A percentile compares a stretch with the other conserved stretches of the same genome.
These are phyloP conservation scores for Nothoprocta perdicaria DNA, from an alignment of 2,113 vertebrate species.

Conservation along the genomic window DNA sequence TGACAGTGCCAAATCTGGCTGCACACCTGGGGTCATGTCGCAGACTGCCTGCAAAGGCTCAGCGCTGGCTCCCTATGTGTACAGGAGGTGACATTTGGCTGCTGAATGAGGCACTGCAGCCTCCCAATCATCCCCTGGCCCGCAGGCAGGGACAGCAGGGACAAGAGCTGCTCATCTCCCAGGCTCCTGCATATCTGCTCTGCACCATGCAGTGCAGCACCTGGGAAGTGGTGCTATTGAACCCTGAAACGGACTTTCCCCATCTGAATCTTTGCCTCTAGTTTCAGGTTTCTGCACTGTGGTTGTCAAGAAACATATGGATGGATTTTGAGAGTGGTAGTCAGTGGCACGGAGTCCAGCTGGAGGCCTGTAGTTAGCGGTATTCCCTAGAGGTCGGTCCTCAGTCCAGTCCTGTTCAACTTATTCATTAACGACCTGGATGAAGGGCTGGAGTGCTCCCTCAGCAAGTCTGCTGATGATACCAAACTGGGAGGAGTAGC, in stretches of 20 bases:
- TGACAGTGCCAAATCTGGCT: neutral
- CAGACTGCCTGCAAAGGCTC: neutral
- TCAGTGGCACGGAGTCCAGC: no score
- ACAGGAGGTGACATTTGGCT: neutral
- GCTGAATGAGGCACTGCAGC: no score
- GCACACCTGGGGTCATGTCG: neutral
- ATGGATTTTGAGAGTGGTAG: accelerated
- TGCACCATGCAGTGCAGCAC: accelerated
- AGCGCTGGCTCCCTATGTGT: neutral
- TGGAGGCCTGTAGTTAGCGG: no score
- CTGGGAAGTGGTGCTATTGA: neutral
- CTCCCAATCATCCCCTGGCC: neutral
- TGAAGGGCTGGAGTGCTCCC: no score
- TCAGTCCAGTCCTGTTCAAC: no score
- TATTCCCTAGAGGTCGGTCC: no score
- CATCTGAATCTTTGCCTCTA: neutral
- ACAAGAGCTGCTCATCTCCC: accelerated
- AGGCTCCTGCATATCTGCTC: accelerated
- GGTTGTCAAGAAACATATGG: neutral
- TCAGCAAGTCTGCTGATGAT: no score
- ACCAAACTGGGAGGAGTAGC: no score
- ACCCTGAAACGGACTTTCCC: neutral
- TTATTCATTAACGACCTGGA: no score
- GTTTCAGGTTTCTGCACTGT: neutral
- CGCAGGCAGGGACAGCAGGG: accelerated